Conservation (phyloP, 2,113 vertebrate species). For the Rhodinocichla rosea region DNA sequence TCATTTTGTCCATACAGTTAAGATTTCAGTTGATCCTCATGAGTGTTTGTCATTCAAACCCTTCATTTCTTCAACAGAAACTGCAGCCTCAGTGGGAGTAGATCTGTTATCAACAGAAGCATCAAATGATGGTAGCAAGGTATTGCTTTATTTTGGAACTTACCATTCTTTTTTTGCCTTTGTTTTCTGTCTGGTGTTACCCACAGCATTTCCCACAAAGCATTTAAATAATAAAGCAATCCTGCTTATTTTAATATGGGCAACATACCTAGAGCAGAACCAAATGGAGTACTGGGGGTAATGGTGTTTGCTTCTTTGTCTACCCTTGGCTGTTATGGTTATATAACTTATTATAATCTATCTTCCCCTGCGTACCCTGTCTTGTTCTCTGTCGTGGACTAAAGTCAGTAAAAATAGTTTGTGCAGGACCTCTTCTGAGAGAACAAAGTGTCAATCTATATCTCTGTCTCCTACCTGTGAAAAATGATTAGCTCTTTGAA, state of each 20-base stretch:
- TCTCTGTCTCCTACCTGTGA: neutral
- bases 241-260: neutral
- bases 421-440: neutral
- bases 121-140: accelerated
- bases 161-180: neutral
- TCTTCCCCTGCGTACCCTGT: neutral
- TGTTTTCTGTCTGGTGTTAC: neutral
- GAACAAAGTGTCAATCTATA: neutral
- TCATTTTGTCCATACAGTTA: neutral
- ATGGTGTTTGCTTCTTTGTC: neutral
- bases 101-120: neutral
- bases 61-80: neutral
- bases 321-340: neutral
- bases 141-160: neutral
- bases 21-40: neutral
- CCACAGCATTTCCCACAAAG: neutral
- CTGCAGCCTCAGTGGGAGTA: neutral
- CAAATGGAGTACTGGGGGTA: neutral
- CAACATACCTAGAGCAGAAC: neutral
- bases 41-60: neutral
- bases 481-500: constrained; percentile 9
- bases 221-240: neutral
- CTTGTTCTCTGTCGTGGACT: neutral
- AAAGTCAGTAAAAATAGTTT: constrained; percentile 19
- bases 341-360: neutral